Evolutionary conservation across 2,797 vertebrate genomes (phyloP).

Genomic region (Luscinia luscinia): DNA sequence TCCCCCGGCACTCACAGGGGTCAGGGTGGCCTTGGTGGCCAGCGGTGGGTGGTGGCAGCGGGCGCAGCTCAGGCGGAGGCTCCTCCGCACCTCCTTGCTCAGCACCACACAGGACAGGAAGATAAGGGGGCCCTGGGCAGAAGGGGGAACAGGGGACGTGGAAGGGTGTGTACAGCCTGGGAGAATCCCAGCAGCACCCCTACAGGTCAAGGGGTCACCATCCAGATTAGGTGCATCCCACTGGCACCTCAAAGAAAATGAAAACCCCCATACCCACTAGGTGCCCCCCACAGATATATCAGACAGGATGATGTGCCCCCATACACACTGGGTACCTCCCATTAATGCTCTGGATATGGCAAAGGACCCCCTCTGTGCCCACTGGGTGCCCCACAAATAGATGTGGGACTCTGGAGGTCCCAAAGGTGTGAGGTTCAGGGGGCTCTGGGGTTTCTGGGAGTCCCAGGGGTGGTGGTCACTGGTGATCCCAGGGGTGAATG

Average conservation of each 20-base stretch:
- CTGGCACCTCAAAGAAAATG: neutral
- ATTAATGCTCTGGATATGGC: neutral
- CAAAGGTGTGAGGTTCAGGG: neutral
- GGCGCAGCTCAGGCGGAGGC: conserved; percentile 87
- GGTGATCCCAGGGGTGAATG: neutral
- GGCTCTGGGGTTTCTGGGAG: neutral
- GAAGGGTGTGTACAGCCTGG: neutral
- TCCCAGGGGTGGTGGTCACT: neutral
- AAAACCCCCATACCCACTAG: neutral
- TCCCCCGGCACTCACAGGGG: conserved; percentile 81
- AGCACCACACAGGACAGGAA: conserved; percentile 91
- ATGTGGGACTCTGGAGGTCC: neutral
- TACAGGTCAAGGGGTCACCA: neutral
- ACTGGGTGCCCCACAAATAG: neutral
- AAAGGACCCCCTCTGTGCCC: neutral
- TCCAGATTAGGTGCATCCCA: neutral
- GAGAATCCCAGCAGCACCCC: neutral
- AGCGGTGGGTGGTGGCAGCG: conserved; percentile 84
- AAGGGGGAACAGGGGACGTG: neutral
- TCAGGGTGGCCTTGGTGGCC: conserved; percentile 86
- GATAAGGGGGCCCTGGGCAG: conserved; percentile 87
- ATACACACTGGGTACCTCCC: neutral
- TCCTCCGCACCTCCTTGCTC: conserved; percentile 89
- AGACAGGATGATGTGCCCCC: too few relatives aligned
- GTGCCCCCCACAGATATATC: too few relatives aligned